These are phyloP conservation scores for Orthosia cruda DNA, from an alignment of 2,888 invertebrate species.

Conservation along the genomic window DNA sequence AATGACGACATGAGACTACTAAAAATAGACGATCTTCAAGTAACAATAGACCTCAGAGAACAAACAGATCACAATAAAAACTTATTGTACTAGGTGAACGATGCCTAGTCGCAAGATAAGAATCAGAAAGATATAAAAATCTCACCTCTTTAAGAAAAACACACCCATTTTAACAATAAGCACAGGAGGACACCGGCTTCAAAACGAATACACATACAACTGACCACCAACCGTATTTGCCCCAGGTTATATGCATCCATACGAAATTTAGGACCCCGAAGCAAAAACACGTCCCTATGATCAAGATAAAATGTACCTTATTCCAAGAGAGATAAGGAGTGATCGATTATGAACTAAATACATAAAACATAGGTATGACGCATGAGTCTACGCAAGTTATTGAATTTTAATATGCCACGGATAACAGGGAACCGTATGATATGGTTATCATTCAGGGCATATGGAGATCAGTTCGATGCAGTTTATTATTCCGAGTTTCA, in stretches of 20 bases:
- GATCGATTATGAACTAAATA: conserved; percentile 76
- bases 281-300: conserved; percentile 70
- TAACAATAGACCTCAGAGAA: conserved; percentile 17
- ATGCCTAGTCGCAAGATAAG: conserved; percentile 8
- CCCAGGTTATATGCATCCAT: conserved; percentile 84
- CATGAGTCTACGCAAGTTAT: conserved; percentile 81
- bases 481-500: conserved; percentile 54
- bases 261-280: conserved; percentile 74
- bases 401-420: conserved; percentile 84
- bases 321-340: conserved; percentile 69
- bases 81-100: neutral
- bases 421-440: conserved; percentile 68
- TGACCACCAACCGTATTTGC: conserved; percentile 77
- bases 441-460: conserved; percentile 67
- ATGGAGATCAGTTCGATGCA: conserved; percentile 57
- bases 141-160: conserved; percentile 83
- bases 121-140: conserved; percentile 50
- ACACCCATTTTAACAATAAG: conserved; percentile 80
- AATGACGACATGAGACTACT: neutral
- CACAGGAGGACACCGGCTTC: conserved; percentile 68
- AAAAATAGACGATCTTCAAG: neutral
- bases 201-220: conserved; percentile 75
- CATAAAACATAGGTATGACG: conserved; percentile 87
- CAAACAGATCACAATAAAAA: conserved; percentile 16
- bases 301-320: conserved; percentile 75